Base-by-base conservation (phyloP, 2,113 vertebrate species). In the Fulmarus glacialis region DNA sequence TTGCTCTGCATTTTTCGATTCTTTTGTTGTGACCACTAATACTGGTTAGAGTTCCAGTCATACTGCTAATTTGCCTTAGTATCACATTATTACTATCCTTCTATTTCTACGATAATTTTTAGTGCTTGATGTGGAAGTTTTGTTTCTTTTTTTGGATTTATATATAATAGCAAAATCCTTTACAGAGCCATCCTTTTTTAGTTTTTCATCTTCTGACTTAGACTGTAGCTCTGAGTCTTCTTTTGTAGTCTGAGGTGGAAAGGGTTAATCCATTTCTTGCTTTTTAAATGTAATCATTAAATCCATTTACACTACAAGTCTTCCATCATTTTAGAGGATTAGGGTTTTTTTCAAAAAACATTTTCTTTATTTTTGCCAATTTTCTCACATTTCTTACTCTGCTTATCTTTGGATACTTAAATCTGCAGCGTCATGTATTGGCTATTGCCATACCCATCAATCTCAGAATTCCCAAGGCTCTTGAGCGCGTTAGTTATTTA, bases 371-470 rank as follows among this genome's bases (percentile, higher is more conserved):
- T 93, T 80, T 90, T 63, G 10, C 5, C 20, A 38, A 1, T 81
- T 93, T 93, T 71, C 40, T 80, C 68, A 67, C 45, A 55, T 86
- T 14, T 83, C 55, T 70, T 78, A 91, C 21, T 75, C 59, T 68
- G 68, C 30, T 85, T 95, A 82, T 68, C 38, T 94, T 92, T 48
- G 20, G 58, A 91, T 87, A 82, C 66, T 95, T 73, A 74, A 71
- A 72, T 77, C 59, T 87, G 79, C 75, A 78, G 58, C 82, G 50
- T 97, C 63, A 40, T 32, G 21, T 63, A 55, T 50, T 68, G 43
- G 48, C 47, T 88, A 50, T 38, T 81, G 50, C 27, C 47, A 48
- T 42, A 71, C 24, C 18, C 48, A 78, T 82, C 90, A 82, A 29
- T 56, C 48, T 84, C 73, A 75, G 68, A 77, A 87, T 64, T 91